These are phyloP conservation scores for Parauchenoglanis ngamensis DNA, from an alignment of 2,797 vertebrate species.

Conservation along the genomic window DNA sequence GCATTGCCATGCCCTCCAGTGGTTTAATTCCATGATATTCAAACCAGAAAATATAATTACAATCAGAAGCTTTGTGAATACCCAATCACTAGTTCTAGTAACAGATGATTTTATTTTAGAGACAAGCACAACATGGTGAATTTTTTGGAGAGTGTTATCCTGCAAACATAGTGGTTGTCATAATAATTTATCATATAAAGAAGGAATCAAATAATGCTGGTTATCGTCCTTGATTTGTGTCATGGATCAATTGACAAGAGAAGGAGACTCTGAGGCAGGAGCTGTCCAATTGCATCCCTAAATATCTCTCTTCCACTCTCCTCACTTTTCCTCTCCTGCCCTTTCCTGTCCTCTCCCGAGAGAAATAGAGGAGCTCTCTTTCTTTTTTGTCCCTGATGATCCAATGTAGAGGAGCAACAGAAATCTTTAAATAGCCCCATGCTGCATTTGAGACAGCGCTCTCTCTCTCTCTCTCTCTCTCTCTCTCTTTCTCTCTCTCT, in stretches of 20 bases:
- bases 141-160: background rate
- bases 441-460: conserved; percentile 31
- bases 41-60: conserved; percentile 35
- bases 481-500: no score
- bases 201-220: conserved; percentile 17
- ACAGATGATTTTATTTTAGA: background rate
- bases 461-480: no score
- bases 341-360: conserved; percentile 24
- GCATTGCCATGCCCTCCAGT: conserved; percentile 7
- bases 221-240: conserved; percentile 22
- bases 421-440: conserved; percentile 40
- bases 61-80: conserved; percentile 5
- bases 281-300: background rate
- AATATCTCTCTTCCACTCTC: conserved; percentile 9
- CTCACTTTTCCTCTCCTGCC: conserved; percentile 25
- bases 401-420: conserved; percentile 16
- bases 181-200: background rate
- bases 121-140: background rate
- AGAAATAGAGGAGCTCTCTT: conserved; percentile 16
- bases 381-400: conserved; percentile 18
- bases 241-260: conserved; percentile 11
- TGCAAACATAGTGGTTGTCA: background rate
- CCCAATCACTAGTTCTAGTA: conserved; percentile 8
- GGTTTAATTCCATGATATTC: conserved; percentile 29
- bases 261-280: background rate